Percentiles rank a stretch among this genome's conserved stretches.
These are phyloP conservation scores for Novumbra hubbsi DNA, from an alignment of 2,797 vertebrate species.

Conservation along the genomic window DNA sequence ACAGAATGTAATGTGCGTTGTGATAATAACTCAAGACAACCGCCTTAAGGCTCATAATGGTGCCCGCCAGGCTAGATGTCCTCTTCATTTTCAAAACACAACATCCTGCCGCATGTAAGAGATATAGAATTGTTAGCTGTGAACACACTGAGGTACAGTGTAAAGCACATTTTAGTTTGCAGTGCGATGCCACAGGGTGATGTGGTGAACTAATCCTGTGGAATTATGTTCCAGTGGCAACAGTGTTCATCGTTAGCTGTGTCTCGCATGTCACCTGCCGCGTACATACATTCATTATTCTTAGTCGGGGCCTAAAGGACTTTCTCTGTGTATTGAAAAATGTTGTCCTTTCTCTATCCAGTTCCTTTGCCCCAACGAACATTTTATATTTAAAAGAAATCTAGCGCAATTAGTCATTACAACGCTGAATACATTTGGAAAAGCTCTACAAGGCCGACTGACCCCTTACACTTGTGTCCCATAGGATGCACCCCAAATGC, in stretches of 20 bases:
- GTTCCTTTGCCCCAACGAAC: not conserved
- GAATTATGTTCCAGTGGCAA: not conserved
- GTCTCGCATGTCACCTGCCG: conserved; percentile 7
- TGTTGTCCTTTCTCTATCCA: not conserved
- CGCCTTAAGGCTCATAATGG: no score
- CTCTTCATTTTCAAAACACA: not conserved
- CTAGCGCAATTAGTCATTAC: conserved; percentile 48
- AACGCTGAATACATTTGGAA: conserved; percentile 50
- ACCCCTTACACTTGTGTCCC: conserved; percentile 45
- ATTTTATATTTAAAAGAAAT: conserved; percentile 17
- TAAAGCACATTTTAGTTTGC: no score
- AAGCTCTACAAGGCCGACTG: conserved; percentile 31
- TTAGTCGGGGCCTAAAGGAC: conserved; percentile 23
- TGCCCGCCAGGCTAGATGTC: not conserved
- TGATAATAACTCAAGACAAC: conserved; percentile 11
- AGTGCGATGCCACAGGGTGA: no score
- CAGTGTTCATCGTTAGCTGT: not conserved
- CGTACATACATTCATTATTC: conserved; percentile 15
- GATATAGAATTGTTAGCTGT: no score
- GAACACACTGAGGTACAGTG: no score
- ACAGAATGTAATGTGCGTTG: conserved; percentile 63
- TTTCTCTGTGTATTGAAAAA: not conserved
- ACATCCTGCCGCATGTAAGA: not conserved
- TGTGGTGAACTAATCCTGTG: not conserved
- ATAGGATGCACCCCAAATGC: conserved; percentile 9